Evolutionary conservation across 2,797 vertebrate species (phyloP).

Genomic region (Myotis findleyi): DNA sequence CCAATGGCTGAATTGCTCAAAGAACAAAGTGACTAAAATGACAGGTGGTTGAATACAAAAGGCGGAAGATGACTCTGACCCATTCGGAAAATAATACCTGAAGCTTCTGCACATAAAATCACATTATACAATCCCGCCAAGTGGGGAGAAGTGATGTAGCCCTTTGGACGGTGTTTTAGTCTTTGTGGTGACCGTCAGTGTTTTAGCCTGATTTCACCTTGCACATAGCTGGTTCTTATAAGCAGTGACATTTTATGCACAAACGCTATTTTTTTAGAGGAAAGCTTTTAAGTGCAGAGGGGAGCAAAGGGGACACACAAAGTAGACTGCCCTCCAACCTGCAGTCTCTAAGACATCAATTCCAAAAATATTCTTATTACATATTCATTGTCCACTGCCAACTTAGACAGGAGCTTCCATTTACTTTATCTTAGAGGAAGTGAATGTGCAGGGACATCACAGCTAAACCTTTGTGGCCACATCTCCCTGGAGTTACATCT

Average conservation of each 20-base stretch:
- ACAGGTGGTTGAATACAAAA: neutral
- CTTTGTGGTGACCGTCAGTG: neutral
- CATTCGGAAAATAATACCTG: neutral
- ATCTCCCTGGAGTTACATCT: neutral
- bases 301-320: neutral
- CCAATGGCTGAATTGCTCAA: neutral
- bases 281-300: neutral
- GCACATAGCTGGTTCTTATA: neutral
- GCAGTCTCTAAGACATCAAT: neutral
- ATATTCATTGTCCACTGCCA: neutral
- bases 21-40: neutral
- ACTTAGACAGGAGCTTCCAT: neutral
- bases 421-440: constrained; percentile 19
- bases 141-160: neutral
- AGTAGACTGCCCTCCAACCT: neutral
- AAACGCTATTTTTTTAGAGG: neutral
- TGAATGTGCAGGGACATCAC: neutral
- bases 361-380: neutral
- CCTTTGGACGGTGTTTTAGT: neutral
- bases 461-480: neutral
- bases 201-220: neutral
- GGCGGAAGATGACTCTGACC: neutral
- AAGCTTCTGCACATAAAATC: neutral
- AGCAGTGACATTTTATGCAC: neutral
- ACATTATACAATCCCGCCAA: neutral